These are phyloP conservation scores for Intoshia linei DNA, from an alignment of 1,140 invertebrate species.

Conservation along the genomic window DNA sequence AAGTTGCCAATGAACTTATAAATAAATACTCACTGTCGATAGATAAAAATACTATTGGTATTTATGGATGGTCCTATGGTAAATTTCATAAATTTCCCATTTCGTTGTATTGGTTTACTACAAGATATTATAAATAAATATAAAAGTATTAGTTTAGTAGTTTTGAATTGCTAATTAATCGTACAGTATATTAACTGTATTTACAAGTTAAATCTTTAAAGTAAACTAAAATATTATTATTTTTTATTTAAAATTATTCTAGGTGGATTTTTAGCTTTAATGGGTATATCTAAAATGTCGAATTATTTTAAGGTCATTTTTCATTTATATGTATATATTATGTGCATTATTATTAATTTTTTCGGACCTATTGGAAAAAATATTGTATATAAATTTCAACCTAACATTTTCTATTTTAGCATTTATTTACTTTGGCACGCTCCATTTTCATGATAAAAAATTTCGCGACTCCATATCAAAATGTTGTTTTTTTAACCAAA, in stretches of 20 bases:
- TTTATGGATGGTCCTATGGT: constrained; percentile 95
- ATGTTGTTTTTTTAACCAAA: background rate
- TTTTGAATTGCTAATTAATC: too few species aligned
- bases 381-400: background rate
- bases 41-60: constrained; percentile 54
- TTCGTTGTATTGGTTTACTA: background rate
- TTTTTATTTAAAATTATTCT: constrained; percentile 6
- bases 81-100: constrained; percentile 12
- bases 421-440: background rate
- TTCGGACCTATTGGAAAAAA: background rate
- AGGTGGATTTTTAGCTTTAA: constrained; percentile 27
- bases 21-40: constrained; percentile 52
- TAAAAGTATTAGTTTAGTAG: background rate
- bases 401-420: background rate
- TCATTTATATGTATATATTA: too few species aligned
- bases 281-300: constrained; percentile 24
- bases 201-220: too few species aligned
- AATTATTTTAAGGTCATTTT: constrained; percentile 24
- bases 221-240: constrained; percentile 5
- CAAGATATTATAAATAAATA: background rate
- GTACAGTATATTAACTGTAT: too few species aligned
- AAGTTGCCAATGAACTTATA: constrained; percentile 50
- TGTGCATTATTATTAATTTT: background rate
- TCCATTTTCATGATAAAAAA: background rate
- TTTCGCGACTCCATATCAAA: background rate